Conservation (phyloP, 30 jellyfish, hydroid and myxozoan genomes). For the Hydra vulgaris region DNA sequence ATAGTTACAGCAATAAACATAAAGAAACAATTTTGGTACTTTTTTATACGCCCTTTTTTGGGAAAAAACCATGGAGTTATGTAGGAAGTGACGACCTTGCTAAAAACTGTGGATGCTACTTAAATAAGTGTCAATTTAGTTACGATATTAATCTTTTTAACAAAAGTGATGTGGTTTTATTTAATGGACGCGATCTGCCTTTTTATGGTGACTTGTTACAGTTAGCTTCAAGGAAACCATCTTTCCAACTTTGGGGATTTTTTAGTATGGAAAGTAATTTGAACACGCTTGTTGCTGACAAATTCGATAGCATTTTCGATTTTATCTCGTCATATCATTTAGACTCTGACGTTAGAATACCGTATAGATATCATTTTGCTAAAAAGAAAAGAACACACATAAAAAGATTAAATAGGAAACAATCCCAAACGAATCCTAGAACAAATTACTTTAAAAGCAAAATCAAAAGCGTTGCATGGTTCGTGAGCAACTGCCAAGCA, state of each 20-base stretch:
- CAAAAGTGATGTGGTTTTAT: neutral
- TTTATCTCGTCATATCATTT: neutral
- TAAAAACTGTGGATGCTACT: neutral
- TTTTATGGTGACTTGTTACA: neutral
- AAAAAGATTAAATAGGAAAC: neutral
- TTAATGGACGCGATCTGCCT: constrained; percentile 6
- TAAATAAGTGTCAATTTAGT: neutral
- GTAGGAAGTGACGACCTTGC: neutral
- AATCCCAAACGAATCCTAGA: neutral
- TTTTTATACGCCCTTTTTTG: constrained; percentile 25
- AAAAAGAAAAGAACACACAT: neutral
- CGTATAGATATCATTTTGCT: constrained; percentile 1
- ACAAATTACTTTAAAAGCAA: neutral
- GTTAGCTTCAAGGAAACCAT: neutral
- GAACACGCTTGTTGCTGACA: neutral
- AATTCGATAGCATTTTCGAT: neutral
- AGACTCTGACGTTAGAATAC: constrained; percentile 8
- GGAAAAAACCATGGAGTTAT: constrained; percentile 21
- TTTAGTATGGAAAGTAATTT: constrained; percentile 7
- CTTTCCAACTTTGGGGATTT: constrained; percentile 4
- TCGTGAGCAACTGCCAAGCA: neutral
- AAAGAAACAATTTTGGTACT: neutral
- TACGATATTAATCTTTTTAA: neutral
- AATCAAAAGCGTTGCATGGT: constrained; percentile 10
- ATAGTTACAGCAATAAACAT: neutral